Percentiles rank a stretch among this genome's conserved stretches.
These are phyloP conservation scores for Calypte anna DNA, from an alignment of 2,113 vertebrate genomes.

Conservation along the genomic window DNA sequence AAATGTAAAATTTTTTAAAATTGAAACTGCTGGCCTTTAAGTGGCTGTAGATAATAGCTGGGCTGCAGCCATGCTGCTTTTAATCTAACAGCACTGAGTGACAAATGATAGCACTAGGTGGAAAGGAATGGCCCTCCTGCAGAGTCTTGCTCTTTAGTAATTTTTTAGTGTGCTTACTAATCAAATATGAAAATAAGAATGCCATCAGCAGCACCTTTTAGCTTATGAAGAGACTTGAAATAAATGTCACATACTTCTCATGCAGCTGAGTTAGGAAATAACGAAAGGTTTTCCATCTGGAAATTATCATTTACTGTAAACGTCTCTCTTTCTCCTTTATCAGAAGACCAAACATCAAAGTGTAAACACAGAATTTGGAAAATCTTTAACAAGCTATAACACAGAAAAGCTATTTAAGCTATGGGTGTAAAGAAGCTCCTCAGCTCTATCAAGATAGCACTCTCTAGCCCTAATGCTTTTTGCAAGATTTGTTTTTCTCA, in stretches of 20 bases:
- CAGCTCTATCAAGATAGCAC: neutral
- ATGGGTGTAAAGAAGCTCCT: neutral
- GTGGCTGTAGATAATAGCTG: constrained; percentile 3
- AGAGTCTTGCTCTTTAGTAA: neutral
- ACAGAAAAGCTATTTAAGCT: neutral
- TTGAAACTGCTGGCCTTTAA: constrained; percentile 15
- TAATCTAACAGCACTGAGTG: constrained; percentile 35
- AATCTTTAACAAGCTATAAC: neutral
- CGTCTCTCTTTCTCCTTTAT: constrained; percentile 3
- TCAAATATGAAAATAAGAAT: constrained; percentile 51
- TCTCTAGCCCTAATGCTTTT: fast-evolving
- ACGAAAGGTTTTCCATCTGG: constrained; percentile 46
- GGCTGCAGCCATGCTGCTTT: constrained; percentile 28
- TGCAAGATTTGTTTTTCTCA: neutral
- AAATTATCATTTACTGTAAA: constrained; percentile 39
- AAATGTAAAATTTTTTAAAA: constrained; percentile 22
- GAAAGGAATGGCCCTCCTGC: neutral
- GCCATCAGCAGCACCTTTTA: neutral
- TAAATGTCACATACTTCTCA: neutral
- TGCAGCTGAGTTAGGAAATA: neutral
- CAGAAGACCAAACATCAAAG: neutral
- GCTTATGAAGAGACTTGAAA: constrained; percentile 5
- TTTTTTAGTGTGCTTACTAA: constrained; percentile 2
- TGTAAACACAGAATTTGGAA: neutral
- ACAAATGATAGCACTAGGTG: neutral